Conservation (phyloP, 2,113 vertebrate species). For the Recurvirostra avosetta region DNA sequence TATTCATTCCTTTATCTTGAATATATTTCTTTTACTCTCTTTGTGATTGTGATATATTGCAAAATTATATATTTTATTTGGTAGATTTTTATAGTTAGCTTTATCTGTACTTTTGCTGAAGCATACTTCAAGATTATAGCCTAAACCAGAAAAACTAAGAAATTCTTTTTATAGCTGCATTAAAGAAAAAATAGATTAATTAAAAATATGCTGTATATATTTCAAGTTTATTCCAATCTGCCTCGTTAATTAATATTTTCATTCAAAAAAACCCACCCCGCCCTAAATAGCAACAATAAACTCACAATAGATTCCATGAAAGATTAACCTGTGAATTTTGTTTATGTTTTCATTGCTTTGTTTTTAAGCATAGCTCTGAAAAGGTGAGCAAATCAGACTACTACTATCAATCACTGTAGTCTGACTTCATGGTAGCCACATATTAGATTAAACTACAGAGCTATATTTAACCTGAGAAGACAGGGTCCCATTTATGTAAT, state of each 20-base stretch:
- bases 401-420: neutral
- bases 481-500: conserved; percentile 35
- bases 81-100: neutral
- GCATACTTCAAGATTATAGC: neutral
- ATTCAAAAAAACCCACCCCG: neutral
- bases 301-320: neutral
- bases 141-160: neutral
- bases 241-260: neutral
- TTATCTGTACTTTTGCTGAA: neutral
- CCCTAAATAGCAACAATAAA: neutral
- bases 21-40: neutral
- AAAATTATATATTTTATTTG: neutral
- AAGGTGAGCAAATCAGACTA: neutral
- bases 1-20: neutral
- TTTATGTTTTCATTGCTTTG: neutral
- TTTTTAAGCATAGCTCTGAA: neutral
- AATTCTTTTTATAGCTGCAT: neutral
- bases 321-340: neutral
- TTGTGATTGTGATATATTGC: neutral
- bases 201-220: neutral
- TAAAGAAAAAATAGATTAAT: neutral
- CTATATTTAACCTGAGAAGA: conserved; percentile 45
- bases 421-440: neutral
- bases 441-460: conserved; percentile 7
- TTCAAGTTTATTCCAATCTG: neutral